Evolutionary conservation across 2,888 invertebrate species (phyloP), one percentile per base, ranked within the genome.

Genomic region (Rambutsinella grinnellia): DNA sequence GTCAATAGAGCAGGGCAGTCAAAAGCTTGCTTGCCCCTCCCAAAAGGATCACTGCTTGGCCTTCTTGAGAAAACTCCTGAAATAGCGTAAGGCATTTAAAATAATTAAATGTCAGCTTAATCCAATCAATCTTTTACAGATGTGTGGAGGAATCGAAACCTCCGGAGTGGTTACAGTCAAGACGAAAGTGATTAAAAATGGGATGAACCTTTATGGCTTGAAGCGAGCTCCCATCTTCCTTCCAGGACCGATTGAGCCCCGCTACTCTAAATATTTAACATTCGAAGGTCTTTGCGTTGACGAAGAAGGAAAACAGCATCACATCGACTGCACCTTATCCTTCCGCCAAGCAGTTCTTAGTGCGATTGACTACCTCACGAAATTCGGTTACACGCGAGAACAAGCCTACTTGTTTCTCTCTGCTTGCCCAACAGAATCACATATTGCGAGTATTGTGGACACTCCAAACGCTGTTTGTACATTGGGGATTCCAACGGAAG

Each of bases 121-220:
- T n/a, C n/a, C n/a, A n/a, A n/a, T n/a, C n/a, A n/a, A n/a, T 1
- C 10, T 23, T 67, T 68, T 1, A 5, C 47, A 79, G 80, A 63
- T 81, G n/a, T 81, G 81, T 44, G 81, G 81, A n/a, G 81, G 62
- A n/a, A 79, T 81, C 26, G 81, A 81, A 71, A 81, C 78, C n/a
- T n/a, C 67, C 10, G 81, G 81, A 27, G 71, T 63, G 6, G 26
- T 79, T 10, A 81, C 81, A 1, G 57, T 78, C 0, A 61, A 78
- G 27, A 57, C 65, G 0, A 66, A 60, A 19, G 60, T 81, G 1
- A 76, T 81, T 56, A 79, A 79, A 46, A 75, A 78, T 28, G 81
- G 81, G 3, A 74, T 81, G 57, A 26, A 24, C 1, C 36, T 76
- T 1, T 69, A 74, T 47, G 78, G 78, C 10, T 2, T 76, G 53